Evolutionary conservation across 2,888 invertebrate species (phyloP).

Genomic region (Arctia plantaginis): DNA sequence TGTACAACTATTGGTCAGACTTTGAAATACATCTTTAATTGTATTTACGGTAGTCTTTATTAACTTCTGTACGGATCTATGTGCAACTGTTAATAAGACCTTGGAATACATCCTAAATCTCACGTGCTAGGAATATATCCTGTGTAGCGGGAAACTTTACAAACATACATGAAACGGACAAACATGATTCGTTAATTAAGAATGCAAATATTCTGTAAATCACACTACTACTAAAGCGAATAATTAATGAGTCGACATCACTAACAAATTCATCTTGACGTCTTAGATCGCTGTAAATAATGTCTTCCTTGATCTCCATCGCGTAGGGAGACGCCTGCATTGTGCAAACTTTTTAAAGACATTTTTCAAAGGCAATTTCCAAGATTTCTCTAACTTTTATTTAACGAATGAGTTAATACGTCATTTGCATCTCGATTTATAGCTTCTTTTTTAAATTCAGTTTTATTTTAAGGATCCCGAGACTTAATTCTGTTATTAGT

Average conservation of each 20-base stretch:
- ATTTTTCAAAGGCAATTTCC: conserved; percentile 46
- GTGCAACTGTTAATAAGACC: no score
- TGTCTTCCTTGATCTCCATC: conserved; percentile 34
- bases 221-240: conserved; percentile 23
- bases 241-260: conserved; percentile 34
- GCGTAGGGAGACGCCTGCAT: conserved; percentile 52
- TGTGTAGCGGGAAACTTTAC: no score
- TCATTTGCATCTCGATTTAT: conserved; percentile 49
- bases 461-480: conserved; percentile 25
- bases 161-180: no score
- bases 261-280: conserved; percentile 34
- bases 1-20: no score
- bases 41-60: no score
- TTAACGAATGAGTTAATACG: conserved; percentile 50
- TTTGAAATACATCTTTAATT: no score
- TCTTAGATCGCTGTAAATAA: conserved; percentile 40
- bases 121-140: no score
- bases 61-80: no score
- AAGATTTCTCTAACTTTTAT: conserved; percentile 46
- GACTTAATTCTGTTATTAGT: conserved; percentile 9
- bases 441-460: conserved; percentile 19
- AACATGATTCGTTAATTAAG: conserved; percentile 18
- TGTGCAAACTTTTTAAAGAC: conserved; percentile 52
- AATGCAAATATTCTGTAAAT: conserved; percentile 27
- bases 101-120: no score